Conservation (phyloP, 2,888 invertebrate species). For the Nephrotoma guestfalica region DNA sequence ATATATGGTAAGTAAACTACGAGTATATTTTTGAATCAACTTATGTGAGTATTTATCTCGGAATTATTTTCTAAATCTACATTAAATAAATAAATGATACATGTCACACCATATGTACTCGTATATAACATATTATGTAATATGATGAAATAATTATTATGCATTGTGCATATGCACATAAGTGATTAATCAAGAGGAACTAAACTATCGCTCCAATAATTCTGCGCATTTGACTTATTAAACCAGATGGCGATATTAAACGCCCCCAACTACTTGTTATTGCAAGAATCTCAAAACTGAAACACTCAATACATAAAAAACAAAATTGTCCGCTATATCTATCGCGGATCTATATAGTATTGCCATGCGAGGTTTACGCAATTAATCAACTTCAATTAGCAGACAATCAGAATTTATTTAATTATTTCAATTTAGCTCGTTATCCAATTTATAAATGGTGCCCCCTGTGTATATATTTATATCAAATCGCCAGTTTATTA, state of each 20-base stretch:
- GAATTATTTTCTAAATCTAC: not conserved
- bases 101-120: not conserved
- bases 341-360: not conserved
- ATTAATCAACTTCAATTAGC: not conserved
- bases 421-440: not conserved
- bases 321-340: not conserved
- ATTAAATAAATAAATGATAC: not conserved
- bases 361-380: not conserved
- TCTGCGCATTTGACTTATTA: not conserved
- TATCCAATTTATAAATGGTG: not conserved
- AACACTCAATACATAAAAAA: not conserved
- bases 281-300: not conserved
- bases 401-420: not conserved
- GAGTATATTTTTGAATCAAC: not conserved
- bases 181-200: not conserved
- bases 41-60: not conserved
- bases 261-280: not conserved
- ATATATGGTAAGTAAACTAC: no score
- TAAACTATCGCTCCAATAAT: not conserved
- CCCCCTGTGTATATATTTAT: not conserved
- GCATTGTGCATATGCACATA: no score
- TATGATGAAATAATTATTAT: no score
- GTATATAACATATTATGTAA: not conserved
- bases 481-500: not conserved
- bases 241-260: not conserved